phyloP scores from a whole-genome alignment of 1,140 invertebrate species.

The Tribolium madens region DNA sequence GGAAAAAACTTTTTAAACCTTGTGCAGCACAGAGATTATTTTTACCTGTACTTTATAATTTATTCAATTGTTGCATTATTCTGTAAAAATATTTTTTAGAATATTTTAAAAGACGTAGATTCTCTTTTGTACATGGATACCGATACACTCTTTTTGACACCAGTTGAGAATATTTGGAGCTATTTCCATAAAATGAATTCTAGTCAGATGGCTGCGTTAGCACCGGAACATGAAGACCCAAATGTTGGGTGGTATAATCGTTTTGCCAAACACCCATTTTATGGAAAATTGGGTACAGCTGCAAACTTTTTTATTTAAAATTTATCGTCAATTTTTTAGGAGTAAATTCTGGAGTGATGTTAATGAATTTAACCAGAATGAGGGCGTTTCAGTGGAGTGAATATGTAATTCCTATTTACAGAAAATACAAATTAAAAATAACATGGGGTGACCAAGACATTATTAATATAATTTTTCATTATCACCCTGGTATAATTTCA shows the following conservation, averaged over 20 bases:
- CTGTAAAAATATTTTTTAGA: conserved; percentile 70
- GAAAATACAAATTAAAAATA: conserved; percentile 87
- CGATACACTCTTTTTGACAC: conserved; percentile 88
- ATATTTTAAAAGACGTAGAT: conserved; percentile 82
- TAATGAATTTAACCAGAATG: conserved; percentile 96
- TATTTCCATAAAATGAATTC: conserved; percentile 88
- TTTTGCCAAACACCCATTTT: conserved; percentile 95
- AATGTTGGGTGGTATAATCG: conserved; percentile 96
- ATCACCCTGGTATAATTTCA: conserved; percentile 76
- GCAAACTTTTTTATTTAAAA: conserved; percentile 1
- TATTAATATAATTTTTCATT: conserved; percentile 95
- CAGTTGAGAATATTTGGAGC: conserved; percentile 85
- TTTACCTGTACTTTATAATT: conserved; percentile 79
- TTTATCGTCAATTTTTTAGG: conserved; percentile 75
- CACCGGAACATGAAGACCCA: conserved; percentile 91
- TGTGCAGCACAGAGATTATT: conserved; percentile 94
- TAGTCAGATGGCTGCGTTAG: conserved; percentile 87
- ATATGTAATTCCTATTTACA: conserved; percentile 86
- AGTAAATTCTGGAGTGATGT: conserved; percentile 96
- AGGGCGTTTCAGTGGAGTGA: conserved; percentile 86
- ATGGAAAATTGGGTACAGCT: conserved; percentile 81
- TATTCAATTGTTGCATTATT: conserved; percentile 58
- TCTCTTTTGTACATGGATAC: conserved; percentile 94
- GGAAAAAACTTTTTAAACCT: conserved; percentile 91
- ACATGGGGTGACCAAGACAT: conserved; percentile 99